phyloP scores from a whole-genome alignment of 2,113 vertebrate genomes.

The Nyctereutes procyonoides region DNA sequence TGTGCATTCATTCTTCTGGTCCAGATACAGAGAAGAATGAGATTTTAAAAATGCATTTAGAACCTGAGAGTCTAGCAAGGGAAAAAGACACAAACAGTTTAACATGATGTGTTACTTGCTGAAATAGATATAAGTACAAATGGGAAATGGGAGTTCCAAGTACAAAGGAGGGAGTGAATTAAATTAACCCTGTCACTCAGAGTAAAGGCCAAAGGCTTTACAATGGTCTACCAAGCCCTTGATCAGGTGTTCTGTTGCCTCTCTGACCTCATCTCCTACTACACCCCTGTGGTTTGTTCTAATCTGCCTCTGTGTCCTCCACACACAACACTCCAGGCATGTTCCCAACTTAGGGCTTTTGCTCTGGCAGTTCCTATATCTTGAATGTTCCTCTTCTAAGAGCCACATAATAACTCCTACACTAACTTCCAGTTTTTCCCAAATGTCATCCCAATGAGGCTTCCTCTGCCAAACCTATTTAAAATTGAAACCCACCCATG shows the following conservation, averaged over 20 bases:
- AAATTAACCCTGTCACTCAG: slow-evolving; percentile 71
- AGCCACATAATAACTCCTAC: neutral
- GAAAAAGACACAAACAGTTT: slow-evolving; percentile 57
- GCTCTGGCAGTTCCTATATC: neutral
- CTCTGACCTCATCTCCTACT: neutral
- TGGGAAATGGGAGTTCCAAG: slow-evolving; percentile 15
- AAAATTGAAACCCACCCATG: neutral
- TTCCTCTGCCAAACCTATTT: neutral
- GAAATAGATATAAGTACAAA: slow-evolving; percentile 57
- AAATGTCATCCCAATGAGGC: neutral
- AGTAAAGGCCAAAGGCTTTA: slow-evolving; percentile 55
- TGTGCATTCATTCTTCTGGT: slow-evolving; percentile 41
- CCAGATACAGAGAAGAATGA: slow-evolving; percentile 56
- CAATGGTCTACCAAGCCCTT: neutral
- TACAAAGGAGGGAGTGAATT: slow-evolving; percentile 47
- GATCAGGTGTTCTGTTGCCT: neutral
- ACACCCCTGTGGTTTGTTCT: neutral
- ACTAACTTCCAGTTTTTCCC: neutral
- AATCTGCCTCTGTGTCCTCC: neutral
- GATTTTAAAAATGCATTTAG: slow-evolving; percentile 51
- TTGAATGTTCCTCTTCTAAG: neutral
- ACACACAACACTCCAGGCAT: neutral
- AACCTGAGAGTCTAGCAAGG: neutral
- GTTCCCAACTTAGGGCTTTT: neutral
- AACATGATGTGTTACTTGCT: slow-evolving; percentile 53